Conservation (phyloP, 1,140 invertebrate species). For the Drosophila baimaii region DNA sequence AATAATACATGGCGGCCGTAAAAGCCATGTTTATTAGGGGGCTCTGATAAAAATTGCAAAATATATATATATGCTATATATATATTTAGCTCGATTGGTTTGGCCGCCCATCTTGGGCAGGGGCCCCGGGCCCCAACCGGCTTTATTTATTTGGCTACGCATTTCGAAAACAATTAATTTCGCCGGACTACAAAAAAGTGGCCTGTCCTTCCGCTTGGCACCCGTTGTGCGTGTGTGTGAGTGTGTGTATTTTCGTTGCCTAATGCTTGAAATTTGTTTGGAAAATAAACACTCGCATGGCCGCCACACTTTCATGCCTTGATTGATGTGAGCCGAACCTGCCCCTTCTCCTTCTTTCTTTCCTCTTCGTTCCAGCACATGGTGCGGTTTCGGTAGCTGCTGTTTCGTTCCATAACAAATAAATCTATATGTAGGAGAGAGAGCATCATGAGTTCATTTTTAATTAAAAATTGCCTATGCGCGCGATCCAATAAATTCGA, state of each 20-base stretch:
- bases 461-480: constrained; percentile 70
- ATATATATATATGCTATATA: constrained; percentile 40
- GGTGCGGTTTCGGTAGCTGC: constrained; percentile 31
- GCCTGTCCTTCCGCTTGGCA: constrained; percentile 19
- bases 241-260: constrained; percentile 14
- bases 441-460: constrained; percentile 69
- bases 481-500: constrained; percentile 27
- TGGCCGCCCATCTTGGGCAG: constrained; percentile 19
- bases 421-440: constrained; percentile 15
- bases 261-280: constrained; percentile 60
- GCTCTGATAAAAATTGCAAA: constrained; percentile 23
- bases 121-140: neutral
- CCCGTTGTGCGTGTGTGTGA: constrained; percentile 17
- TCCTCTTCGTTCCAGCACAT: constrained; percentile 39
- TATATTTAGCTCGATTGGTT: constrained; percentile 44
- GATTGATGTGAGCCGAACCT: constrained; percentile 65
- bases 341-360: neutral
- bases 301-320: constrained; percentile 69
- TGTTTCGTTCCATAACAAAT: constrained; percentile 26
- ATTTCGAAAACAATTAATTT: constrained; percentile 79
- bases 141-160: constrained; percentile 70
- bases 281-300: constrained; percentile 75
- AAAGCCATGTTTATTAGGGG: constrained; percentile 44
- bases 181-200: constrained; percentile 58
- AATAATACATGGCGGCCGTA: constrained; percentile 43